A percentile compares a stretch with the other conserved stretches of the same genome.
Conservation (phyloP, 2,797 vertebrate genomes). For the Muraenolepis orangiensis region DNA sequence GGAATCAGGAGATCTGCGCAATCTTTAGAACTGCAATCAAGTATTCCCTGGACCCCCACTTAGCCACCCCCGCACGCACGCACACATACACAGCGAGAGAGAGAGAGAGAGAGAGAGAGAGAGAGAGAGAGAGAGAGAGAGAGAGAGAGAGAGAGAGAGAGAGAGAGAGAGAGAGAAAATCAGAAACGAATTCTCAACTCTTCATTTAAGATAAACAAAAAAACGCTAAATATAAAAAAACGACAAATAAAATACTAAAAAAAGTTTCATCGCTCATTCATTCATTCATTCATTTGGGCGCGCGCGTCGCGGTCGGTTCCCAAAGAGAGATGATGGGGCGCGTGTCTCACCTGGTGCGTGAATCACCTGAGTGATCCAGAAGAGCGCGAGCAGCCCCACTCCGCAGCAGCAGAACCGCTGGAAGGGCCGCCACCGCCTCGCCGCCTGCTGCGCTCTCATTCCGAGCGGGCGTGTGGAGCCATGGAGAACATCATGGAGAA, state of each 20-base stretch:
- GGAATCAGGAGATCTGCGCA: background rate
- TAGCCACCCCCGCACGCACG: background rate
- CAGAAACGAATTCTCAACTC: no score
- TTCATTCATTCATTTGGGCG: background rate
- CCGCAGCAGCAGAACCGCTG: constrained; percentile 76
- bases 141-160: no score
- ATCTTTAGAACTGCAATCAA: background rate
- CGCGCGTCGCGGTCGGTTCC: no score
- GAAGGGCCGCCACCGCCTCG: constrained; percentile 68
- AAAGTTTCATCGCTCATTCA: no score
- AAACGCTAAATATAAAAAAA: no score
- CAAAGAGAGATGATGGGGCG: no score
- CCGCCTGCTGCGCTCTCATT: constrained; percentile 70
- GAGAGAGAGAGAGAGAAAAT: no score
- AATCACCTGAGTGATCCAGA: constrained; percentile 68
- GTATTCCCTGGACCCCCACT: constrained; percentile 2
- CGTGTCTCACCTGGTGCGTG: constrained; percentile 71
- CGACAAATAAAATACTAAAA: background rate
- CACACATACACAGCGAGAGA: constrained; percentile 9
- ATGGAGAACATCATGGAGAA: constrained; percentile 63
- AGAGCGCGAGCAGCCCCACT: constrained; percentile 67
- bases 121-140: no score
- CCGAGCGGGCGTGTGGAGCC: constrained; percentile 58
- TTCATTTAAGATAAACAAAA: background rate
- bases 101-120: no score